A percentile compares a stretch with the other conserved stretches of the same genome.
Conservation (phyloP, 2,888 invertebrate species). For the Caenorhabditis zanzibari region DNA sequence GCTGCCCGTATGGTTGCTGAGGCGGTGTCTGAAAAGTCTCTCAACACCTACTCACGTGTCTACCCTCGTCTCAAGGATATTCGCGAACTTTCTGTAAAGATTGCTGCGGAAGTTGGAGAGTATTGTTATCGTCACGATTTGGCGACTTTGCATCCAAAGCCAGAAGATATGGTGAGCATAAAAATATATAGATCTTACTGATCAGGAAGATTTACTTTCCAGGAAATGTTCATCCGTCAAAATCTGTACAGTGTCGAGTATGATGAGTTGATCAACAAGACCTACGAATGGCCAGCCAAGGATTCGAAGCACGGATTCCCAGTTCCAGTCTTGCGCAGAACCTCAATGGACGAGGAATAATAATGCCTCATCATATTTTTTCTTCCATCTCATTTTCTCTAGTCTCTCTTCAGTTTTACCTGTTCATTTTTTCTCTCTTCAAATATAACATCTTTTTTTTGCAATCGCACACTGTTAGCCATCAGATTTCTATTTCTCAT, state of each 20-base stretch:
- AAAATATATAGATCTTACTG: too few species aligned
- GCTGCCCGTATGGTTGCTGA: conserved; percentile 92
- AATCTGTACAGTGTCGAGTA: conserved; percentile 85
- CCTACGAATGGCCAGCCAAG: conserved; percentile 85
- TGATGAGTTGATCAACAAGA: conserved; percentile 84
- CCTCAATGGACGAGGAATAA: conserved; percentile 82
- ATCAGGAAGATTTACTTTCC: conserved; percentile 35
- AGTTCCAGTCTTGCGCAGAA: conserved; percentile 79
- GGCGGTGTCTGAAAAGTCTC: conserved; percentile 90
- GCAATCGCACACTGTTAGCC: conserved; percentile 4
- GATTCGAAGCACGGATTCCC: conserved; percentile 83
- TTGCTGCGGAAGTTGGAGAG: conserved; percentile 85
- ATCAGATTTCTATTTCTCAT: conserved; percentile 21
- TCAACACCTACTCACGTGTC: conserved; percentile 90
- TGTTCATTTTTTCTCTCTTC: not conserved
- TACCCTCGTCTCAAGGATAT: conserved; percentile 94
- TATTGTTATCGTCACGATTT: conserved; percentile 88
- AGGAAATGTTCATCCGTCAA: conserved; percentile 85
- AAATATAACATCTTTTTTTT: not conserved
- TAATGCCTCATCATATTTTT: not conserved
- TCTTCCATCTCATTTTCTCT: conserved; percentile 32
- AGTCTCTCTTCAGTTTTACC: conserved; percentile 21
- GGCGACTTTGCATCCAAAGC: conserved; percentile 86
- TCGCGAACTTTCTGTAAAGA: conserved; percentile 91
- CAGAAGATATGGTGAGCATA: conserved; percentile 84